A percentile compares a stretch with the other conserved stretches of the same genome.
phyloP scores from a whole-genome alignment of 2,797 vertebrate genomes.

The Coracias cyanogaster region DNA sequence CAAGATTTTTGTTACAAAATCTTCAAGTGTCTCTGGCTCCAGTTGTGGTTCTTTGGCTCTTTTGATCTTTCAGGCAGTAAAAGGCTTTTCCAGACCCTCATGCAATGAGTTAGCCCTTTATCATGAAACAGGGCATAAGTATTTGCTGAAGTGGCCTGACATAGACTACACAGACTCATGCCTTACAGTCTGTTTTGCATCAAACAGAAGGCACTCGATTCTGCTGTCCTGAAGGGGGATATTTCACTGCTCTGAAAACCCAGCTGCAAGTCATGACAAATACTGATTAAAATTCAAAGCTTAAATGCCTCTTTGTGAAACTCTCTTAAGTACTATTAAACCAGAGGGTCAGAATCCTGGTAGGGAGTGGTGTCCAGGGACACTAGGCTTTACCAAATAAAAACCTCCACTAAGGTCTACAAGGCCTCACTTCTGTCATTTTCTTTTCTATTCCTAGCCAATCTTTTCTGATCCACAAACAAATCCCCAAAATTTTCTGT shows the following conservation, averaged over 20 bases:
- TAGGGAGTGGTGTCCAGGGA: constrained; percentile 76
- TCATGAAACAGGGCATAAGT: neutral
- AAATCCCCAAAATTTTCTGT: neutral
- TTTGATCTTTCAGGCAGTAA: constrained; percentile 37
- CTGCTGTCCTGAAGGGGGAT: constrained; percentile 33
- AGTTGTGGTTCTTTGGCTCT: neutral
- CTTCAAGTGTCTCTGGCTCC: neutral
- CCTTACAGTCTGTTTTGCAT: constrained; percentile 26
- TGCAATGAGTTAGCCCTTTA: neutral
- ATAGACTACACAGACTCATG: neutral
- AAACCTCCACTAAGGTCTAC: constrained; percentile 33
- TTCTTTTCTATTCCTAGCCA: constrained; percentile 28
- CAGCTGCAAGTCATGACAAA: constrained; percentile 52
- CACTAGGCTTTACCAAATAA: constrained; percentile 68
- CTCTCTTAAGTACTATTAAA: constrained; percentile 78
- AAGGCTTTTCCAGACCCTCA: constrained; percentile 11
- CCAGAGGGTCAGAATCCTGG: constrained; percentile 86
- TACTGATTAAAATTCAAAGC: constrained; percentile 63
- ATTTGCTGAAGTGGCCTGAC: constrained; percentile 13
- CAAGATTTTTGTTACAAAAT: constrained; percentile 1
- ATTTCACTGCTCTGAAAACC: constrained; percentile 54
- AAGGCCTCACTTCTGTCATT: neutral
- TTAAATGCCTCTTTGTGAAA: constrained; percentile 89
- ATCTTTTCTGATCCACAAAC: constrained; percentile 21
- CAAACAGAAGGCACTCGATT: constrained; percentile 1